These are phyloP conservation scores for Lepus timidus DNA, from an alignment of 2,113 vertebrate genomes.

Conservation along the genomic window DNA sequence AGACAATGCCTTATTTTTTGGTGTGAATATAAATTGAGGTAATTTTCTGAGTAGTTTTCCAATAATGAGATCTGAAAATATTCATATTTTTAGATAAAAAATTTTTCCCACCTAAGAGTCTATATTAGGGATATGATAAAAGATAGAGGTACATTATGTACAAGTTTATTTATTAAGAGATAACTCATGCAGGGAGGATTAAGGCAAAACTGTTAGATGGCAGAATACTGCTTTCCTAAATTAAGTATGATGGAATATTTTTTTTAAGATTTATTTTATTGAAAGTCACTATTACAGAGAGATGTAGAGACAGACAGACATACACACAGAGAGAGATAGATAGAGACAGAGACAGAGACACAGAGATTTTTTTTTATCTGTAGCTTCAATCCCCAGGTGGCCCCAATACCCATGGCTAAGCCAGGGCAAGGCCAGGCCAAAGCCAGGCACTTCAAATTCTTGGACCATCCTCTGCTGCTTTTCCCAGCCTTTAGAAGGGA, in stretches of 20 bases:
- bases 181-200: neutral
- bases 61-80: neutral
- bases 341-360: too few relatives aligned
- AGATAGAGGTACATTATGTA: neutral
- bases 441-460: too few relatives aligned
- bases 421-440: too few relatives aligned
- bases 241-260: neutral
- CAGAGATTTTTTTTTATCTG: too few relatives aligned
- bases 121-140: neutral
- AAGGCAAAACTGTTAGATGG: neutral
- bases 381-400: too few relatives aligned
- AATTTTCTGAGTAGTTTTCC: neutral
- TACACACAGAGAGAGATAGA: too few relatives aligned
- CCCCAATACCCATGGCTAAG: too few relatives aligned
- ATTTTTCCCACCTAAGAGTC: neutral
- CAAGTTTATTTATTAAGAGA: neutral
- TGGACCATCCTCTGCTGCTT: too few relatives aligned
- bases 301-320: too few relatives aligned
- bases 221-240: neutral
- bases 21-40: neutral
- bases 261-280: neutral
- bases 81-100: slow-evolving; percentile 6
- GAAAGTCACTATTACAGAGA: too few relatives aligned
- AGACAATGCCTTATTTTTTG: neutral
- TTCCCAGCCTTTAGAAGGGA: too few relatives aligned